phyloP scores from a whole-genome alignment of 2,888 invertebrate genomes.

The Habroteleia sp. region DNA sequence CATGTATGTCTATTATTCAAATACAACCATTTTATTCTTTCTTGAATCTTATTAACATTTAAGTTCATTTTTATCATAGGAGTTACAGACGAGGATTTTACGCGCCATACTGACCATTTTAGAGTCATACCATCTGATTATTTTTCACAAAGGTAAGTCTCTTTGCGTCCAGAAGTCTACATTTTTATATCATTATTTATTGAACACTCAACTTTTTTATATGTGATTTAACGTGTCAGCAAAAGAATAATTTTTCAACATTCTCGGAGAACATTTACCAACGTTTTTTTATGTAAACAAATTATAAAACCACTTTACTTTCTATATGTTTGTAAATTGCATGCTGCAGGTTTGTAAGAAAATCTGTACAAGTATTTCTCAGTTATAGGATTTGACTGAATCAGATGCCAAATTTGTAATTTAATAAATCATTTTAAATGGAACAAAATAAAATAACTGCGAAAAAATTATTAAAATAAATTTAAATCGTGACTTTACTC shows the following conservation, averaged over 20 bases:
- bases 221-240: neutral
- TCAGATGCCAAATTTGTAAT: constrained; percentile 27
- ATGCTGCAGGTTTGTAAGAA: constrained; percentile 13
- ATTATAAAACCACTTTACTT: constrained; percentile 1
- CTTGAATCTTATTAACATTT: constrained; percentile 40
- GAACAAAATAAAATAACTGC: too few relatives aligned
- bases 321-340: constrained; percentile 31
- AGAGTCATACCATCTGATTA: constrained; percentile 60
- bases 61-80: constrained; percentile 79
- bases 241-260: neutral
- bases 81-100: constrained; percentile 87
- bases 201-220: constrained; percentile 10
- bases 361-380: constrained; percentile 22
- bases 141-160: constrained; percentile 52
- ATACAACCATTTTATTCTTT: constrained; percentile 32
- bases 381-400: constrained; percentile 42
- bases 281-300: constrained; percentile 8
- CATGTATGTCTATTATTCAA: constrained; percentile 28
- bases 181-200: constrained; percentile 26
- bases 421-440: constrained; percentile 15
- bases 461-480: constrained; percentile 8
- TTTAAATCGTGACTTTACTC: constrained; percentile 38
- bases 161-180: constrained; percentile 36
- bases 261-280: neutral
- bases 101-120: constrained; percentile 85